Evolutionary conservation across 2,888 invertebrate genomes (phyloP).

Genomic region (Didymodactylos carnosus): DNA sequence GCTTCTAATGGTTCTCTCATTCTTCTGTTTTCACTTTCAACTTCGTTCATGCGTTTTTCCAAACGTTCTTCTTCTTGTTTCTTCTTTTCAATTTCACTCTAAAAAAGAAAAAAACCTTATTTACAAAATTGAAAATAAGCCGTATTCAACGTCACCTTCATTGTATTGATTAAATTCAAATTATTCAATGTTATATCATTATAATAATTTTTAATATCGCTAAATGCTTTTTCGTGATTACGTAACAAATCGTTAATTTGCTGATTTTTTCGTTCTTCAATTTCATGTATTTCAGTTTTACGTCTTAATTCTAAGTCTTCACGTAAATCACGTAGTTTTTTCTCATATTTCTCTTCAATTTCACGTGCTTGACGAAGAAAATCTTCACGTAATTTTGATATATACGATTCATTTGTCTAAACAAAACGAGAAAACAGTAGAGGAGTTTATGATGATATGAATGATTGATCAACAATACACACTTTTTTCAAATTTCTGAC

Average conservation of each 20-base stretch:
- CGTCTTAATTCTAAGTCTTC: constrained; percentile 48
- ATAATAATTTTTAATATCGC: constrained; percentile 80
- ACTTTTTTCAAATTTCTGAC: constrained; percentile 48
- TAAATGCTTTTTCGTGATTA: constrained; percentile 63
- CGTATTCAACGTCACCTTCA: constrained; percentile 45
- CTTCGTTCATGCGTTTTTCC: constrained; percentile 48
- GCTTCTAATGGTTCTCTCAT: constrained; percentile 52
- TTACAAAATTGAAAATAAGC: neutral
- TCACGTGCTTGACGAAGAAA: constrained; percentile 50
- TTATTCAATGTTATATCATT: constrained; percentile 83
- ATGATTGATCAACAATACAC: constrained; percentile 17
- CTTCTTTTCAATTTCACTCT: constrained; percentile 32
- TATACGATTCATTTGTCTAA: constrained; percentile 38
- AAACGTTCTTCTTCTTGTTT: constrained; percentile 52
- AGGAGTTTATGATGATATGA: neutral
- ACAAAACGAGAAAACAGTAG: constrained; percentile 12
- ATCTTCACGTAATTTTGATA: constrained; percentile 43
- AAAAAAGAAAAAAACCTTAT: neutral
- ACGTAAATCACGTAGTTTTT: constrained; percentile 51
- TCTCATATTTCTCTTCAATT: constrained; percentile 51
- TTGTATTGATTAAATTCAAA: constrained; percentile 63
- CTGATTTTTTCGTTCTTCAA: constrained; percentile 71
- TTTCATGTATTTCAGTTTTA: constrained; percentile 43
- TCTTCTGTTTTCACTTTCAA: constrained; percentile 51
- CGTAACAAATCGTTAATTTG: constrained; percentile 57